phyloP scores from a whole-genome alignment of 2,113 vertebrate species.

The Chascanopsetta lugubris region DNA sequence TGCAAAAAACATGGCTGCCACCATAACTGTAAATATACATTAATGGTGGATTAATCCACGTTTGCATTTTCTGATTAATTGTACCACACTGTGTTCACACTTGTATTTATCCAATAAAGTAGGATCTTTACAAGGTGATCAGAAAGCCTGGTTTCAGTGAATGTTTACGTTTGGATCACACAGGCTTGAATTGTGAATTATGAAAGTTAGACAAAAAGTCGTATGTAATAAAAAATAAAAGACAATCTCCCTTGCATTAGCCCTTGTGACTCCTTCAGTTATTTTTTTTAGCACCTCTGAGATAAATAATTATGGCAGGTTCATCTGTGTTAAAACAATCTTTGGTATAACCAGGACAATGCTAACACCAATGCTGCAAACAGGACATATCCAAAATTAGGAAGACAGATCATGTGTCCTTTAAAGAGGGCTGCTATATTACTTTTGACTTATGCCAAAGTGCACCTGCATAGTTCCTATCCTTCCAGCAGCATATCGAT shows the following conservation, averaged over 20 bases:
- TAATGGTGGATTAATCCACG: conserved; percentile 48
- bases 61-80: conserved; percentile 53
- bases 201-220: not conserved
- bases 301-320: not conserved
- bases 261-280: not conserved
- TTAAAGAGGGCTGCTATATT: conserved; percentile 21
- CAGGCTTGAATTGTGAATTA: not conserved
- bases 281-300: not conserved
- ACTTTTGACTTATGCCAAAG: conserved; percentile 30
- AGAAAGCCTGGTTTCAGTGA: not conserved
- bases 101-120: not conserved
- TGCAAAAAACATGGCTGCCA: too few relatives aligned
- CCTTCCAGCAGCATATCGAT: conserved; percentile 21
- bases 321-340: not conserved
- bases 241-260: not conserved
- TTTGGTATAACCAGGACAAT: too few relatives aligned
- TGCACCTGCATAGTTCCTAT: conserved; percentile 7
- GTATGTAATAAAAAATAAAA: conserved; percentile 1
- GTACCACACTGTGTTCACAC: not conserved
- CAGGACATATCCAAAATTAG: conserved; percentile 3
- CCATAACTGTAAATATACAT: too few relatives aligned
- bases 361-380: not conserved
- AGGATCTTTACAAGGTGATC: not conserved
- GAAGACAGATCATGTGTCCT: too few relatives aligned
- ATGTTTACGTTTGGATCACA: not conserved